A percentile compares a stretch with the other conserved stretches of the same genome.
Evolutionary conservation across 1,140 invertebrate species (phyloP).

Genomic region (Meteorus sp.): DNA sequence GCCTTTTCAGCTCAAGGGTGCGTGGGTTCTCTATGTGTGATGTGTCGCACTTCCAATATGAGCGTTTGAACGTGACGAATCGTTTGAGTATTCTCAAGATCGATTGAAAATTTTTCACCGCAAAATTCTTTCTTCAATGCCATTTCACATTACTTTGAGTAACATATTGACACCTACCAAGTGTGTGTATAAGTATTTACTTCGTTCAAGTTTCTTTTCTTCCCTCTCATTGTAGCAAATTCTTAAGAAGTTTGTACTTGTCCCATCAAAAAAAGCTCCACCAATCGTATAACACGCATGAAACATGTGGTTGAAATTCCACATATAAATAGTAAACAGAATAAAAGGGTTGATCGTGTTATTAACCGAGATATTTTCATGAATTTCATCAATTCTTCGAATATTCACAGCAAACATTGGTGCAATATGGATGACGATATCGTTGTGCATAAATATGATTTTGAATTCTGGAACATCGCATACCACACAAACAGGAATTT

Average conservation of each 20-base stretch:
- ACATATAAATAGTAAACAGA: too few relatives aligned
- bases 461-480: not conserved
- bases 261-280: not conserved
- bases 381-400: slow-evolving; percentile 9
- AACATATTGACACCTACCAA: too few relatives aligned
- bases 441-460: too few relatives aligned
- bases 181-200: too few relatives aligned
- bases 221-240: too few relatives aligned
- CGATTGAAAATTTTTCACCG: slow-evolving; percentile 2
- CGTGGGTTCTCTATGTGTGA: not conserved
- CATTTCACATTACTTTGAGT: not conserved
- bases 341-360: not conserved
- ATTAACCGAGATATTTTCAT: not conserved
- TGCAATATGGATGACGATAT: too few relatives aligned
- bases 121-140: too few relatives aligned
- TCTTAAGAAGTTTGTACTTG: too few relatives aligned
- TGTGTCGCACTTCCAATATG: too few relatives aligned
- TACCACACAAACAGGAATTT: not conserved
- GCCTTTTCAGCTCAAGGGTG: not conserved
- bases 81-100: not conserved
- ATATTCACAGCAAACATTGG: not conserved
- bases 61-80: slow-evolving; percentile 17
- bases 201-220: too few relatives aligned
- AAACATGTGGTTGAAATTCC: not conserved
- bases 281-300: not conserved